Percentiles rank a stretch among this genome's conserved stretches.
Conservation (phyloP, 2,113 vertebrate genomes). For the Lota lota region DNA sequence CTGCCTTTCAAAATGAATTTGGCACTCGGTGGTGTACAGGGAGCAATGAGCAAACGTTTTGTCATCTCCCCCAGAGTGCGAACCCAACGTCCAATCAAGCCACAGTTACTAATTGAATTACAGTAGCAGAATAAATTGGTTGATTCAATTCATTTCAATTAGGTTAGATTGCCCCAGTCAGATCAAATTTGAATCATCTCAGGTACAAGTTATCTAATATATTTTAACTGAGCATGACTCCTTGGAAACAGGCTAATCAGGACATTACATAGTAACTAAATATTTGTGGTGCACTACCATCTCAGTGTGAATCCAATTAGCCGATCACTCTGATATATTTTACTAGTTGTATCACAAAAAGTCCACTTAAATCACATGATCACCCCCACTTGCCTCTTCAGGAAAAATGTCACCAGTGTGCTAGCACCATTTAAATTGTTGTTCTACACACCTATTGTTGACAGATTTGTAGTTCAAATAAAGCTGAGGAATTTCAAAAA, state of each 20-base stretch:
- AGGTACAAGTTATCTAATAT: slow-evolving; percentile 49
- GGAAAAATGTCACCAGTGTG: too few relatives aligned
- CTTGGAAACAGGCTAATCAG: slow-evolving; percentile 22
- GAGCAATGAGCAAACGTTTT: slow-evolving; percentile 50
- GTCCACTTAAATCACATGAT: slow-evolving; percentile 15
- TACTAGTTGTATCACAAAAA: slow-evolving; percentile 24
- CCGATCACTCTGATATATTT: too few relatives aligned
- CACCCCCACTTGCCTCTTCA: too few relatives aligned
- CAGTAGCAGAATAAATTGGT: slow-evolving; percentile 67
- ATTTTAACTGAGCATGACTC: not conserved
- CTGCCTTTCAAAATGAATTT: slow-evolving; percentile 51
- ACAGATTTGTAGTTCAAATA: slow-evolving; percentile 3
- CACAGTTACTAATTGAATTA: slow-evolving; percentile 46
- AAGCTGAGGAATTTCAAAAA: not conserved
- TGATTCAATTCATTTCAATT: slow-evolving; percentile 72
- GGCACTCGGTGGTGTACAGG: slow-evolving; percentile 54
- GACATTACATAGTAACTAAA: slow-evolving; percentile 36
- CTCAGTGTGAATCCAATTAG: too few relatives aligned
- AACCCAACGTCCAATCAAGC: slow-evolving; percentile 63
- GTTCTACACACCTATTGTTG: slow-evolving; percentile 23
- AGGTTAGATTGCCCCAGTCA: slow-evolving; percentile 56
- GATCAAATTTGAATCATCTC: slow-evolving; percentile 66
- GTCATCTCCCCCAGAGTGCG: slow-evolving; percentile 60
- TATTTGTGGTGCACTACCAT: not conserved
- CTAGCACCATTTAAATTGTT: not conserved